These are phyloP conservation scores for Cheirogaleus medius DNA, from an alignment of 2,113 vertebrate species.

Conservation along the genomic window DNA sequence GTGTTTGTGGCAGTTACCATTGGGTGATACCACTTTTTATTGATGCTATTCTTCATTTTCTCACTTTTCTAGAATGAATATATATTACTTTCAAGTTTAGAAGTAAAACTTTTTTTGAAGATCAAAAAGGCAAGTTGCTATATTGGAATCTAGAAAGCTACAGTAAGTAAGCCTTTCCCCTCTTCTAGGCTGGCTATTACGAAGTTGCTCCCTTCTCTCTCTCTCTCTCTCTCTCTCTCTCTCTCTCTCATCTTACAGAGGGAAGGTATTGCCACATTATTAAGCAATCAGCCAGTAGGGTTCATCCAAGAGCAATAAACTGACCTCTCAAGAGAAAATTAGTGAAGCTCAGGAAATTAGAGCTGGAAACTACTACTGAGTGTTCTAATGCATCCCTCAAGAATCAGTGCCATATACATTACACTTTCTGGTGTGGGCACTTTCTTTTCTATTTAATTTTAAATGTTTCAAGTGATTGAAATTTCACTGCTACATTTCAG, in stretches of 20 bases:
- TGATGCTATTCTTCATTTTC: not conserved
- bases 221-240: not conserved
- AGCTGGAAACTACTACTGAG: conserved; percentile 30
- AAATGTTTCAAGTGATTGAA: conserved; percentile 63
- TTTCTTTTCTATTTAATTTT: conserved; percentile 69
- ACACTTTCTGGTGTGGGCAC: conserved; percentile 50
- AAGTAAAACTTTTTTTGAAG: not conserved
- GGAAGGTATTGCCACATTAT: not conserved
- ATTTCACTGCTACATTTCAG: conserved; percentile 45
- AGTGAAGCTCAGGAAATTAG: conserved; percentile 56
- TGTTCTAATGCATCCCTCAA: conserved; percentile 61
- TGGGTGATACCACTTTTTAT: not conserved
- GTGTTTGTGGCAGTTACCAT: not conserved
- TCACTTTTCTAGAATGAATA: not conserved
- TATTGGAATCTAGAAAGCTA: not conserved
- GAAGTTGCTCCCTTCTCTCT: not conserved
- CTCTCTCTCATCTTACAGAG: not conserved
- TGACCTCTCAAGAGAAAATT: conserved; percentile 67
- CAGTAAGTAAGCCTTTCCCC: not conserved
- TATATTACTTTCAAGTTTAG: not conserved
- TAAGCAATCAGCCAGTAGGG: conserved; percentile 50
- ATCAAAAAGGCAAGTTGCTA: not conserved
- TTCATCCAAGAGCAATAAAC: conserved; percentile 60
- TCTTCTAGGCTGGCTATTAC: not conserved
- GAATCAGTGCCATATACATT: not conserved